Evolutionary conservation across 2,113 vertebrate species (phyloP).

Genomic region (Corythoichthys haematopterus): DNA sequence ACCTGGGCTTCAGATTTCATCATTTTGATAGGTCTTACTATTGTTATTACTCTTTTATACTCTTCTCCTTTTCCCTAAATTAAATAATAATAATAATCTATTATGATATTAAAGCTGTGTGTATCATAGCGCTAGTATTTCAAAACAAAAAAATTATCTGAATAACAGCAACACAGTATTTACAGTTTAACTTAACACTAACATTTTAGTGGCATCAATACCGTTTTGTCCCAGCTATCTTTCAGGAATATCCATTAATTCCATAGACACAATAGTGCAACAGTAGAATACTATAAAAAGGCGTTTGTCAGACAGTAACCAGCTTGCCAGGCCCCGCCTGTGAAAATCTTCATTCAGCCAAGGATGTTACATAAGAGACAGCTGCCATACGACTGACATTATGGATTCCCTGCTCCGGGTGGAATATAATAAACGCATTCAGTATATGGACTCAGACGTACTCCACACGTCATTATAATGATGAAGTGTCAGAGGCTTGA

Average conservation of each 20-base stretch:
- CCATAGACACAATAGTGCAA: too few relatives aligned
- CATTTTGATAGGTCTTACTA: background rate
- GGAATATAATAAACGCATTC: background rate
- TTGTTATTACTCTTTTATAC: background rate
- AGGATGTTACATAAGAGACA: conserved; percentile 8
- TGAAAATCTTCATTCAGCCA: conserved; percentile 2
- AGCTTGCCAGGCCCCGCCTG: background rate
- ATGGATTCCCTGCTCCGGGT: conserved; percentile 9
- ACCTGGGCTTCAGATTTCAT: background rate
- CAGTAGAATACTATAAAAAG: too few relatives aligned
- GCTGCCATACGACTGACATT: background rate
- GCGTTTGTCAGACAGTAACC: conserved; percentile 2
- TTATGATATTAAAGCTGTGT: too few relatives aligned
- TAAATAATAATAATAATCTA: too few relatives aligned
- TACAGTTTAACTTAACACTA: too few relatives aligned
- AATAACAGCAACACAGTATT: too few relatives aligned
- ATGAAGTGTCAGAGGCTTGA: background rate
- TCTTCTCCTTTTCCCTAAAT: background rate
- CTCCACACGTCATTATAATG: conserved; percentile 5
- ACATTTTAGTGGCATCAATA: too few relatives aligned
- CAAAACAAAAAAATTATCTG: too few relatives aligned
- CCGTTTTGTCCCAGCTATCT: too few relatives aligned
- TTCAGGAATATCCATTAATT: too few relatives aligned
- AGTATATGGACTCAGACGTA: background rate
- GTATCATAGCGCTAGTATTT: too few relatives aligned